Evolutionary conservation across 2,797 vertebrate species (phyloP), one percentile per base, ranked within the genome.

Genomic region (Clamator glandarius): DNA sequence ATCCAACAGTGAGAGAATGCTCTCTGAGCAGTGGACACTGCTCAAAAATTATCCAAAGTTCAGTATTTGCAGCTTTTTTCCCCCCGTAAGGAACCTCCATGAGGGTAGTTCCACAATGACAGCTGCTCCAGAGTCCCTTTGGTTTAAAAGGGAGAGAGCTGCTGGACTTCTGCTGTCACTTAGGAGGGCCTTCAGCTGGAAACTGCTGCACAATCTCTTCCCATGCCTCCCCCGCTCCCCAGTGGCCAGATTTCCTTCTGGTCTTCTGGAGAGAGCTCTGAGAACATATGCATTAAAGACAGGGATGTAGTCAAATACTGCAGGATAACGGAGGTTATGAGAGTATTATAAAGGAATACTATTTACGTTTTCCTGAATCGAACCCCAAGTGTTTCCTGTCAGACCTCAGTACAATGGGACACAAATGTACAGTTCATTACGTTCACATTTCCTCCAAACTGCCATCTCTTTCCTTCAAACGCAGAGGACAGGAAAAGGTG

Each of bases 351-450:
- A 78, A 68, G 77, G 68, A 84, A 88, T 91, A 90, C 21, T 41
- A 86, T 93, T 96, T 96, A 95, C 85, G 90, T 90, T 87, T 97
- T 93, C 89, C 92, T 95, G 91, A 92, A 96, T 97, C 91, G 2
- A 95, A 20, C 52, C 59, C 91, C 93, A 94, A 96, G 91, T 96
- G 95, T 95, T 97, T 96, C 95, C 95, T 93, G 96, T 90, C 92
- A 96, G 90, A 74, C 61, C 59, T 90, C 12, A 3, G 70, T 81
- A 97, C 95, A 97, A 96, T 79, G 80, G 85, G 72, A 86, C 68
- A 62, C 68, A 74, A 96, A 89, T 55, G 91, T 44, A 61, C 83
- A 66, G 74, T 64, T 89, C 80, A 92, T 96, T 96, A 96, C 90
- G 6, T 91, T 89, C 77, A 84, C 83, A 87, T 83, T 97, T 97